Evolutionary conservation across 2,797 vertebrate genomes (phyloP).

Genomic region (Gambusia yucatana): DNA sequence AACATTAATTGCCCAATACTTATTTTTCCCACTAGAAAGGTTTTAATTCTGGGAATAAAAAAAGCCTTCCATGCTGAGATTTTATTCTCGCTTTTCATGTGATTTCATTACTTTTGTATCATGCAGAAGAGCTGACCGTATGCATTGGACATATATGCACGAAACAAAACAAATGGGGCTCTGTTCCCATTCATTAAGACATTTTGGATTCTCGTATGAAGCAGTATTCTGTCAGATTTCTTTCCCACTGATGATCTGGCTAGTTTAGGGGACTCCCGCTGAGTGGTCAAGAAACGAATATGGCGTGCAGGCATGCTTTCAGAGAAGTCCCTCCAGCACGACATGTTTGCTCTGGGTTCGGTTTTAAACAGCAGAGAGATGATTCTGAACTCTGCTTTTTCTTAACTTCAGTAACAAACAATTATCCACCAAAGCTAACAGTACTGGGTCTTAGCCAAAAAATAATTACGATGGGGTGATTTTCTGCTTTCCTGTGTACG

Average conservation of each 20-base stretch:
- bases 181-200: slow-evolving; percentile 45
- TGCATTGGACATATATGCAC: background rate
- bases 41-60: slow-evolving; percentile 8
- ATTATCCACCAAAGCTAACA: slow-evolving; percentile 25
- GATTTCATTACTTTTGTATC: background rate
- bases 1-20: background rate
- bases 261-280: slow-evolving; percentile 45
- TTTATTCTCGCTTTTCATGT: background rate
- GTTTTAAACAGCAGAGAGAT: slow-evolving; percentile 36
- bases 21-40: background rate
- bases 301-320: slow-evolving; percentile 37
- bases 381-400: slow-evolving; percentile 13
- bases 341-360: slow-evolving; percentile 38
- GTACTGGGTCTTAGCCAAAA: slow-evolving; percentile 29
- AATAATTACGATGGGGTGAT: slow-evolving; percentile 15
- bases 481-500: background rate
- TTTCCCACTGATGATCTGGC: slow-evolving; percentile 55
- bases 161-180: slow-evolving; percentile 32
- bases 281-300: slow-evolving; percentile 46
- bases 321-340: slow-evolving; percentile 29
- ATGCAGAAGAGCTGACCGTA: slow-evolving; percentile 7
- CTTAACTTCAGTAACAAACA: slow-evolving; percentile 23
- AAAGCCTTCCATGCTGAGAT: slow-evolving; percentile 1
- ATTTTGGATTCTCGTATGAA: slow-evolving; percentile 41
- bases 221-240: slow-evolving; percentile 42